phyloP scores from a whole-genome alignment of 2,888 invertebrate species.

The Calameuta filiformis region DNA sequence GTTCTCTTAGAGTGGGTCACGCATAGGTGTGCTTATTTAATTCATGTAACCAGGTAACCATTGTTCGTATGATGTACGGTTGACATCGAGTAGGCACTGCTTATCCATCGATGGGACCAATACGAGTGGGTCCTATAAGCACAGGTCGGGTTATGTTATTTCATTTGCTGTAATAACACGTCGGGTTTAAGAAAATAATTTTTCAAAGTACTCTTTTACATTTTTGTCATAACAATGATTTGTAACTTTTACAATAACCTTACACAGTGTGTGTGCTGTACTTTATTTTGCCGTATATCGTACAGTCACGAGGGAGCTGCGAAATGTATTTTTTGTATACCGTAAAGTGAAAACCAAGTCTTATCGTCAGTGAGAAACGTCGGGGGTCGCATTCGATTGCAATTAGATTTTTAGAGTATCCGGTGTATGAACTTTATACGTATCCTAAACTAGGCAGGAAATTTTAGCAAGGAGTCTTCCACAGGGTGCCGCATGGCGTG shows the following conservation, averaged over 20 bases:
- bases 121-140: not conserved
- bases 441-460: not conserved
- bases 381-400: not conserved
- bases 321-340: too few species aligned
- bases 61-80: not conserved
- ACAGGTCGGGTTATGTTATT: not conserved
- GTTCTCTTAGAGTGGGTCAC: not conserved
- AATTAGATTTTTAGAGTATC: not conserved
- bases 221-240: not conserved
- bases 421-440: not conserved
- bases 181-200: not conserved
- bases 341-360: not conserved
- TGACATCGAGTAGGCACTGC: not conserved
- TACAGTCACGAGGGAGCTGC: not conserved
- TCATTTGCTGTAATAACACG: not conserved
- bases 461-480: not conserved
- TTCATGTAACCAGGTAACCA: not conserved
- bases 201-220: not conserved
- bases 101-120: not conserved
- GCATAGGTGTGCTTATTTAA: not conserved
- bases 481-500: not conserved
- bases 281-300: not conserved
- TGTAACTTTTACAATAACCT: not conserved
- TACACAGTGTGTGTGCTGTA: not conserved
- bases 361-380: not conserved